Evolutionary conservation across 2,113 vertebrate genomes (phyloP).

Genomic region (Eonycteris spelaea): DNA sequence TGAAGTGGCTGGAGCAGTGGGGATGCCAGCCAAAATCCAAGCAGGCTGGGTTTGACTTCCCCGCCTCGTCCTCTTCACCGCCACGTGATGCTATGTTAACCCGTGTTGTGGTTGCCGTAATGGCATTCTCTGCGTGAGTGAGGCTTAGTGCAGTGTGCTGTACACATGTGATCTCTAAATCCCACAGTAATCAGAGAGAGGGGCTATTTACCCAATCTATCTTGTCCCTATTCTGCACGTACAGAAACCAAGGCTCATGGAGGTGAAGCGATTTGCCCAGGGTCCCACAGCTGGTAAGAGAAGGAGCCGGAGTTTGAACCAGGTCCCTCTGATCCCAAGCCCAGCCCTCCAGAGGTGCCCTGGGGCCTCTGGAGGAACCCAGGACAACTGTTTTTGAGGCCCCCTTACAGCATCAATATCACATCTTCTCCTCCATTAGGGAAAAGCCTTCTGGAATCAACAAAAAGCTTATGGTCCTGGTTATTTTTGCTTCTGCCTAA

Average conservation of each 20-base stretch:
- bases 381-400: neutral
- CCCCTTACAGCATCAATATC: neutral
- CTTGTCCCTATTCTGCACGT: neutral
- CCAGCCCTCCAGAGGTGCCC: neutral
- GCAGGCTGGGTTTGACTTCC: neutral
- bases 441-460: neutral
- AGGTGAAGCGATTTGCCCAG: neutral
- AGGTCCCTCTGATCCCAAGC: neutral
- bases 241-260: neutral
- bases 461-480: neutral
- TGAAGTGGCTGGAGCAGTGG: fast-evolving
- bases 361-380: fast-evolving
- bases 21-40: neutral
- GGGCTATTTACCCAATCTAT: too few relatives aligned
- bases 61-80: neutral
- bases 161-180: fast-evolving
- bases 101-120: fast-evolving
- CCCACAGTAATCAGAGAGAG: neutral
- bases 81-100: fast-evolving
- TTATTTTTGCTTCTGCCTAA: neutral
- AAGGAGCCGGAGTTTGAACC: neutral
- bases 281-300: neutral
- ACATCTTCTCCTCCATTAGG: neutral
- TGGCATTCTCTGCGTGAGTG: fast-evolving
- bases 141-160: neutral